These are phyloP conservation scores for Ceratosolen solmsi DNA, from an alignment of 1,140 invertebrate genomes.

Conservation along the genomic window DNA sequence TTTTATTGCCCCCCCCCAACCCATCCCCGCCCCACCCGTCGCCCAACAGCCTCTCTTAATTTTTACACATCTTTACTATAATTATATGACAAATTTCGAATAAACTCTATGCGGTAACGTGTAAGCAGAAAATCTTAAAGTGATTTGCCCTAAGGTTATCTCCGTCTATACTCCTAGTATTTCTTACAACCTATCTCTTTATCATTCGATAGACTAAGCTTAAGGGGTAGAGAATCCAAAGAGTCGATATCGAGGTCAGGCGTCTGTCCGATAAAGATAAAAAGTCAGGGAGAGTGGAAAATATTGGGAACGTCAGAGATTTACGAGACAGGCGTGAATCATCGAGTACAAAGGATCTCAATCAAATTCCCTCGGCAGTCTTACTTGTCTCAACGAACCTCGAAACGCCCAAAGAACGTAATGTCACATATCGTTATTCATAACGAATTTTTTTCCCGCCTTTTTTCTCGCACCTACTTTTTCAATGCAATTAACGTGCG, in stretches of 20 bases:
- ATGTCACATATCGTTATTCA: conserved; percentile 13
- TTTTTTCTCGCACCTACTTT: background rate
- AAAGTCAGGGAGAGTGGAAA: conserved; percentile 25
- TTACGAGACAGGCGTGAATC: conserved; percentile 26
- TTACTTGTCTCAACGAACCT: background rate
- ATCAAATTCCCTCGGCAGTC: conserved; percentile 29
- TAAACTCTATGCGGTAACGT: too few species aligned
- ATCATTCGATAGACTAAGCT: background rate
- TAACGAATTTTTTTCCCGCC: conserved; percentile 31
- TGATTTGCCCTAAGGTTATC: background rate
- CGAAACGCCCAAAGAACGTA: background rate
- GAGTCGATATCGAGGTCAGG: conserved; percentile 44
- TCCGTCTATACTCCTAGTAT: background rate
- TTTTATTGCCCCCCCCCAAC: too few species aligned
- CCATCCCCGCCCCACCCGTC: too few species aligned
- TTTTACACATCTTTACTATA: too few species aligned
- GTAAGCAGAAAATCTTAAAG: background rate
- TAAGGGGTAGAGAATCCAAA: background rate
- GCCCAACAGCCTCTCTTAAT: too few species aligned
- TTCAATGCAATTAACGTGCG: too few species aligned
- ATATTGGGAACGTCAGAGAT: conserved; percentile 36
- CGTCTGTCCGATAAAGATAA: conserved; percentile 8
- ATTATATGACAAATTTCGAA: too few species aligned
- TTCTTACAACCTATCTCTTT: background rate
- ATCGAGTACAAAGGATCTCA: conserved; percentile 44